Conservation (phyloP, 2,797 vertebrate genomes). For the Tachyglossus aculeatus region DNA sequence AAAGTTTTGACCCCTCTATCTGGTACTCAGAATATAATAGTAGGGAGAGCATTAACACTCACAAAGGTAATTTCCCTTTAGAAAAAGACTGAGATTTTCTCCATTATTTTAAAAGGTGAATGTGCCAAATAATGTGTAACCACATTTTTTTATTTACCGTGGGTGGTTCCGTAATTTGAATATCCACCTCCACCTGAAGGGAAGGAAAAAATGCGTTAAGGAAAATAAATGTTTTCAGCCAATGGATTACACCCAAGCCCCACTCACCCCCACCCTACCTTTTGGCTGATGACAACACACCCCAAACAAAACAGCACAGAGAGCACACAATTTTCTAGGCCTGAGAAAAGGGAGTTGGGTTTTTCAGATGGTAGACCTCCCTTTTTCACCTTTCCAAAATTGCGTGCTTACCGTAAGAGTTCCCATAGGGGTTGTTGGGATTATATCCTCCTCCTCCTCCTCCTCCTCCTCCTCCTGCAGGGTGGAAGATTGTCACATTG, state of each 20-base stretch:
- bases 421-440: conserved; percentile 15
- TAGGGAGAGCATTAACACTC: too few species aligned
- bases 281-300: rapidly evolving
- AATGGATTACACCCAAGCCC: rapidly evolving
- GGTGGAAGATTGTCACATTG: neutral
- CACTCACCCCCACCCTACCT: neutral
- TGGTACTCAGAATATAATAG: too few species aligned
- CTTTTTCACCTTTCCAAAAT: too few species aligned
- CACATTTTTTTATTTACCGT: neutral
- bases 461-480: conserved; percentile 58
- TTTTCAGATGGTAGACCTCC: too few species aligned
- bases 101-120: too few species aligned
- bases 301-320: neutral
- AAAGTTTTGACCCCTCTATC: too few species aligned
- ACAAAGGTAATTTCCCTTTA: too few species aligned
- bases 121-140: too few species aligned
- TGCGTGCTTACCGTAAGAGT: conserved; percentile 30
- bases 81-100: too few species aligned
- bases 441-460: conserved; percentile 42
- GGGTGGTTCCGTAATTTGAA: neutral
- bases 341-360: too few species aligned
- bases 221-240: rapidly evolving
- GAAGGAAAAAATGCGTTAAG: neutral
- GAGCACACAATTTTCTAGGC: neutral
- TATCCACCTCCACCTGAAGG: neutral